Percentiles rank a stretch among this genome's conserved stretches.
Conservation (phyloP, 2,113 vertebrate genomes). For the Cyanistes caeruleus region DNA sequence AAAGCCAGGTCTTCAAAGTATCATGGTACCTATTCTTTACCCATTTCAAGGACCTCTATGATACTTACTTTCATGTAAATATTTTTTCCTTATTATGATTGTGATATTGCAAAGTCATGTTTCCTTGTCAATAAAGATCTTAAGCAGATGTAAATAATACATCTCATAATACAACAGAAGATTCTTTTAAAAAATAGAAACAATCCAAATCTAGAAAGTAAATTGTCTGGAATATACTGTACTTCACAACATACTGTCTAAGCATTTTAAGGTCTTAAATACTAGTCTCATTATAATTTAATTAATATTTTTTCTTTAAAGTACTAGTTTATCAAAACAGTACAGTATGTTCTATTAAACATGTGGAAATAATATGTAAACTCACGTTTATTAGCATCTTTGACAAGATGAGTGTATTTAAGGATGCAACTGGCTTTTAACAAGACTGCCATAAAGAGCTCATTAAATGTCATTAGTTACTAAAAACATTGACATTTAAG, state of each 20-base stretch:
- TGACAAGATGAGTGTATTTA: neutral
- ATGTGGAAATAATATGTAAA: neutral
- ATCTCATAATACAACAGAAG: neutral
- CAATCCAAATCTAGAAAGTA: neutral
- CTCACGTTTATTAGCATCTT: neutral
- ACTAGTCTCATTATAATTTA: neutral
- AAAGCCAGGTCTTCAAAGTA: neutral
- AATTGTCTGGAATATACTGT: neutral
- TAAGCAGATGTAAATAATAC: neutral
- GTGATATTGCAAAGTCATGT: neutral
- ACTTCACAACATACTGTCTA: neutral
- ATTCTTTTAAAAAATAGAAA: neutral
- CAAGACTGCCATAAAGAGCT: neutral
- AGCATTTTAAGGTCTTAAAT: neutral
- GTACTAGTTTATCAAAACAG: neutral
- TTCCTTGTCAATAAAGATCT: neutral
- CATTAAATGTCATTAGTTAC: neutral
- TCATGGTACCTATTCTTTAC: neutral
- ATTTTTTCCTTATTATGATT: neutral
- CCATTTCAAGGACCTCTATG: neutral
- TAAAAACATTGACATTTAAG: conserved; percentile 38
- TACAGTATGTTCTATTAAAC: neutral
- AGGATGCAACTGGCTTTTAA: neutral
- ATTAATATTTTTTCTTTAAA: neutral
- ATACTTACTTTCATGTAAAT: neutral